Conservation (phyloP, 2,888 invertebrate genomes). For the Morpho deidamia region DNA sequence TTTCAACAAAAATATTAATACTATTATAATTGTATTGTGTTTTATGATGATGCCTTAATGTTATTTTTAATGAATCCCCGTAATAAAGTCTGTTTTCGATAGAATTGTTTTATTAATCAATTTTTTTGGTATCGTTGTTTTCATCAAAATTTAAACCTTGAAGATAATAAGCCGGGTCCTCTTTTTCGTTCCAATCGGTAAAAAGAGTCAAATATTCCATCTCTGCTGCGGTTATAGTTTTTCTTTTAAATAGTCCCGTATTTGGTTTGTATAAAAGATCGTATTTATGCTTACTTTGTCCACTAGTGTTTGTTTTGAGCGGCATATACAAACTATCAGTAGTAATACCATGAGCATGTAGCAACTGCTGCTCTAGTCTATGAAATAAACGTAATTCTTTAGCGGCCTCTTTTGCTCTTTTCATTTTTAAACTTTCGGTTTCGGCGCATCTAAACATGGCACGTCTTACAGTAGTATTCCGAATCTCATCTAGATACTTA, state of each 20-base stretch:
- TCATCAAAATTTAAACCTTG: slow-evolving; percentile 28
- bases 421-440: slow-evolving; percentile 68
- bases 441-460: slow-evolving; percentile 73
- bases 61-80: slow-evolving; percentile 59
- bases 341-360: slow-evolving; percentile 52
- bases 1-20: slow-evolving; percentile 51
- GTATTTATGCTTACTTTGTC: slow-evolving; percentile 2
- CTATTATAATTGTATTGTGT: slow-evolving; percentile 57
- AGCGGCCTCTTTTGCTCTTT: slow-evolving; percentile 74
- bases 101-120: slow-evolving; percentile 34
- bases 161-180: slow-evolving; percentile 51
- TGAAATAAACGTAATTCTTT: slow-evolving; percentile 75
- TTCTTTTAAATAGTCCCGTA: slow-evolving; percentile 18
- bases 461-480: slow-evolving; percentile 67
- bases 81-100: slow-evolving; percentile 73
- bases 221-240: slow-evolving; percentile 46
- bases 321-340: slow-evolving; percentile 13
- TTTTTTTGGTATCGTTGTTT: slow-evolving; percentile 1
- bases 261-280: slow-evolving; percentile 6
- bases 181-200: slow-evolving; percentile 58
- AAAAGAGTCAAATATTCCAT: slow-evolving; percentile 56
- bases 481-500: slow-evolving; percentile 74
- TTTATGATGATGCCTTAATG: slow-evolving; percentile 55
- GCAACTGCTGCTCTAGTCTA: slow-evolving; percentile 60
- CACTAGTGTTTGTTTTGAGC: slow-evolving; percentile 4